Base-by-base conservation (phyloP, 1,140 invertebrate species). In the Stegodyphus mimosarum region DNA sequence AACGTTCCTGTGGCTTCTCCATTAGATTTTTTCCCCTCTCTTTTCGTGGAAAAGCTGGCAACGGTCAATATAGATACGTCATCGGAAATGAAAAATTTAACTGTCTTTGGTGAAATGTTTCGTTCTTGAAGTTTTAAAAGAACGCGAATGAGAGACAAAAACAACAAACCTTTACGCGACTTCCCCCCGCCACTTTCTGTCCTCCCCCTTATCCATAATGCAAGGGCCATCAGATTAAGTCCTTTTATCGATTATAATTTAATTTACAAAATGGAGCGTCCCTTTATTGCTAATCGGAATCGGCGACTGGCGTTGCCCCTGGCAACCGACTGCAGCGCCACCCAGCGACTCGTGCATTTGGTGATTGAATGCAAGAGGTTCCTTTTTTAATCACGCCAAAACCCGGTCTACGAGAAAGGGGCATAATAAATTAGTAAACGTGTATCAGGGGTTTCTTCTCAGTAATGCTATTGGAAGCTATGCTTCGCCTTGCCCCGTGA, bases 261-360 rank as follows among this genome's bases (percentile, higher is more conserved):
- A 84, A 84, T 84, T 84, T 84, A 84, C 83, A 84, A 84, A 84
- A 84, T 84, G 83, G 83, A 84, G 73, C 81, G 81, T 84, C 83
- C 83, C 74, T 84, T 84, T 74, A 84, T 84, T 84, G 73, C 83
- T 84, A 84, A 84, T 84, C 83, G 83, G 81, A 84, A 84, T 84
- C 83, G 72, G 81, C 71, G 71, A 83, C 71, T 55, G 72, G 80
- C 83, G 74, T 76, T 77, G 64, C 83, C 67, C 64, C 15, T 84
- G 63, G 83, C 83, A 75, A 75, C 73, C 55, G 60, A 76, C 67
- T 71, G 18, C 50, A 76, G 83, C 83, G 83, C 83, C 83, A 48
- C 33, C 83, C n/a, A 15, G 33, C 79, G 79, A 53, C 64, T 18
- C 69, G 55, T 60, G 79, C 79, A 64, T 60, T 80, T 55, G 52